Evolutionary conservation across 2,888 invertebrate genomes (phyloP).

Genomic region (Drosophila buzzatii): DNA sequence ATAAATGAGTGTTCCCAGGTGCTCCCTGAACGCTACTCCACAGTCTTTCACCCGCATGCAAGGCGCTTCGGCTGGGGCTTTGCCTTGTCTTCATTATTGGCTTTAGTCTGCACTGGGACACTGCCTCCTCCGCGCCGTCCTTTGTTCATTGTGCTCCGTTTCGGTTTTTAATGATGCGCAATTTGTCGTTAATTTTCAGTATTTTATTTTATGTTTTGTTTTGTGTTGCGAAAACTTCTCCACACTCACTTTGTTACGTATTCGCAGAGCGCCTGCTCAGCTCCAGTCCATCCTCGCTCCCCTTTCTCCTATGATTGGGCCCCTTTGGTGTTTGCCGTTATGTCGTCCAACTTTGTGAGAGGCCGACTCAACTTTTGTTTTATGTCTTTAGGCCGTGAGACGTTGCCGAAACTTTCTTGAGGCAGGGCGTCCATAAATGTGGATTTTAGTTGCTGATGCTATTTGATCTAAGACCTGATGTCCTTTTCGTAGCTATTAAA

Average conservation of each 20-base stretch:
- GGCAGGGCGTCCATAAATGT: slow-evolving; percentile 62
- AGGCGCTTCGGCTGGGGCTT: slow-evolving; percentile 30
- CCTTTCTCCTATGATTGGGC: slow-evolving; percentile 25
- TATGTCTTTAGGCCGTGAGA: slow-evolving; percentile 69
- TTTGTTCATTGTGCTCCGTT: slow-evolving; percentile 9
- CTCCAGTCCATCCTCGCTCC: slow-evolving; percentile 5
- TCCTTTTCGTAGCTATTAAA: slow-evolving; percentile 59
- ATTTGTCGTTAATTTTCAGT: slow-evolving; percentile 80
- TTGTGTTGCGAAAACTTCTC: slow-evolving; percentile 51
- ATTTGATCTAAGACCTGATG: slow-evolving; percentile 59
- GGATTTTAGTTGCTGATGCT: slow-evolving; percentile 53
- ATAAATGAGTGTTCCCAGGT: slow-evolving; percentile 75
- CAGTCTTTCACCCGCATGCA: background rate
- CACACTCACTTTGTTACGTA: slow-evolving; percentile 21
- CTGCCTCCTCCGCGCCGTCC: background rate
- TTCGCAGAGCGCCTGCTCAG: slow-evolving; percentile 46
- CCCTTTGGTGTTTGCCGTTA: slow-evolving; percentile 43
- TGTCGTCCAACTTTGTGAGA: slow-evolving; percentile 46
- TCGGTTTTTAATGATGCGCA: slow-evolving; percentile 76
- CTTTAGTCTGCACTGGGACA: slow-evolving; percentile 31
- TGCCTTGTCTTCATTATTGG: slow-evolving; percentile 65
- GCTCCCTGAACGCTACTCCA: slow-evolving; percentile 26
- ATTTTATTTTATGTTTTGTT: slow-evolving; percentile 72
- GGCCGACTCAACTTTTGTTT: slow-evolving; percentile 58
- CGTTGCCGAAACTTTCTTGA: slow-evolving; percentile 49